Percentiles rank a stretch among this genome's conserved stretches.
These are phyloP conservation scores for Ophraella communa DNA, from an alignment of 2,888 invertebrate genomes.

Conservation along the genomic window DNA sequence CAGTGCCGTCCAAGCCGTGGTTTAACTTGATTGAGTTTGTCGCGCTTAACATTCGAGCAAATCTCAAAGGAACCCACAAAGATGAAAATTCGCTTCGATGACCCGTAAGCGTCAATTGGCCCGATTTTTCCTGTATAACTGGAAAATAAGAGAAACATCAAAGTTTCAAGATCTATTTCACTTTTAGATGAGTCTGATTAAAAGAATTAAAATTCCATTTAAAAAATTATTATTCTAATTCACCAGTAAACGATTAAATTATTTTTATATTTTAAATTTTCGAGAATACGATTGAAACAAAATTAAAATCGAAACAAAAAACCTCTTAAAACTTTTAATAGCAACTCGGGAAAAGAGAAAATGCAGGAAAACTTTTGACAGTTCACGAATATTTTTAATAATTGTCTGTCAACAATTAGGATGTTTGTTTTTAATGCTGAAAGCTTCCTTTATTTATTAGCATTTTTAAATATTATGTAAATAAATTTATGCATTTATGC, in stretches of 20 bases:
- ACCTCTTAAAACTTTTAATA: background rate
- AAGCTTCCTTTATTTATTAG: no score
- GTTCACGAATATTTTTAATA: background rate
- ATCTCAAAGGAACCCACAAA: conserved; percentile 48
- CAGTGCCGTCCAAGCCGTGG: conserved; percentile 53
- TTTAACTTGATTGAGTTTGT: conserved; percentile 54
- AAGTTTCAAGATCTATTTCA: no score
- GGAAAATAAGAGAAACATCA: no score
- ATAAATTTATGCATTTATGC: no score
- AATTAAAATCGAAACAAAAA: background rate
- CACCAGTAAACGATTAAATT: no score
- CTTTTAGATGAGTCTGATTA: background rate
- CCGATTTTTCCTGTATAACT: no score
- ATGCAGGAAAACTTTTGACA: background rate
- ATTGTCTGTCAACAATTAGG: no score
- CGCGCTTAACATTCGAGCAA: conserved; percentile 50
- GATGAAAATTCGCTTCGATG: conserved; percentile 13
- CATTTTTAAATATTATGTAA: no score
- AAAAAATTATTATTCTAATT: background rate
- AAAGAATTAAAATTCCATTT: background rate
- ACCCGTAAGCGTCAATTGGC: no score
- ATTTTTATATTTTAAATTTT: background rate
- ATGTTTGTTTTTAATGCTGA: no score
- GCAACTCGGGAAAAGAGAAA: background rate
- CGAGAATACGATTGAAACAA: background rate